Base-by-base conservation (phyloP, 2,888 invertebrate genomes). In the Saturnia japonica region DNA sequence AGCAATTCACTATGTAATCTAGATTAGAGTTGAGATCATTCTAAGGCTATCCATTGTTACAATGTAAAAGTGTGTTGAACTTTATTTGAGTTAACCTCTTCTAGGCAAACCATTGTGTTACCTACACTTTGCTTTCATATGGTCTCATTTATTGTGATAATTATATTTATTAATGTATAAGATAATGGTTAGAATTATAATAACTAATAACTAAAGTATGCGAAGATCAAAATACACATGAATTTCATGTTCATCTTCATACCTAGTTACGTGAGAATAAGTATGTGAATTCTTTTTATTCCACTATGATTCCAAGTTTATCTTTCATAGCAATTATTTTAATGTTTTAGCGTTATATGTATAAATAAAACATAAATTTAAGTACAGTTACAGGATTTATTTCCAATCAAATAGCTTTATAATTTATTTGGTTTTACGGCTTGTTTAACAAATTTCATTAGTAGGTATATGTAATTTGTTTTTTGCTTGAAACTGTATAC, bases 11-110 rank as follows among this genome's bases (percentile, higher is more conserved):
- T 51, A 72, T 73, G 72, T 40, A 54, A 34, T 43, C 25, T 66
- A 71, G 74, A 75, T 75, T 71, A 69, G 43, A 64, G 25, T 60
- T 70, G 71, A 72, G 72, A 47, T 28, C 25, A 14, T 60, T 60
- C 57, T 60, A 60, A 54, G 28, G 25, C 57, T 25, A 25, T 51
- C 19, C 57, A 28, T 60, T 60, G 57, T 60, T 28, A 28, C 25
- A 60, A 60, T 14, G 57, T 28, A 60, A 60, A 28, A 28, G 57
- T 60, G 28, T 60, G 28, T 60, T 60, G 25, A 25, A 60, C 57
- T 1, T 60, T 28, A 28, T 60, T 51, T 51, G 47, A 51, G 7
- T 51, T 51, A 51, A 19, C 16, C 19, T 51, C 19, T 16, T 51
- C 47, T 51, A 14, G 43, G 9, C 47, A 19, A 51, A 16, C 19